Base-by-base conservation (phyloP, 2,113 vertebrate genomes). In the Cheilinus undulatus region DNA sequence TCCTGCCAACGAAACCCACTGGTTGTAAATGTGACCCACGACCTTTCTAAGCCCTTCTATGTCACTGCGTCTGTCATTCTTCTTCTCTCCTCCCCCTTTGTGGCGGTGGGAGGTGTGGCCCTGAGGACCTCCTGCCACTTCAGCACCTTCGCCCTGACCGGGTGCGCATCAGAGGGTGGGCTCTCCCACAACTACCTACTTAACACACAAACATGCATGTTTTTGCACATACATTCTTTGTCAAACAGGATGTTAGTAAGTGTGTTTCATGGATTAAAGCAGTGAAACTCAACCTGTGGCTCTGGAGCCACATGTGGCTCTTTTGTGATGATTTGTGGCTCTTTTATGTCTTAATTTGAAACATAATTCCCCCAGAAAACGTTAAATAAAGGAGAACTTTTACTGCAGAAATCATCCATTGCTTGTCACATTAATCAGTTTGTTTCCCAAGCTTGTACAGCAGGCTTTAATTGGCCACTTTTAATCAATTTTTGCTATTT, bases 1-100 rank as follows among this genome's bases (percentile, higher is more conserved):
- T 97, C 95, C 0, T 99, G 98, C 72, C 92, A 94, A 48, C 92
- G 87, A 57, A 99, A 96, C 77, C 98, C 97, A 0, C 83, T 97
- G 53, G 53, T 96, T 82, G 87, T 98, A 60, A 95, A 95, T 0
- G 86, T 95, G 83, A 95, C 92, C 61, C 91, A 83, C 0, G 89
- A 93, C 81, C 87, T 88, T 7, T 89, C 93, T 17, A 51, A 81
- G 4, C 88, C 90, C 0, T 83, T 92, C 70, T 89, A 85, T 75
- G 80, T 40, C 48, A 93, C 90, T 0, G 62, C 90, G 22, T 94
- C 96, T 0, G 85, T 95, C 46, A 84, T 96, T 75, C 89, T 99
- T 66, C 94, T 95, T 80, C 94, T 98, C 84, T 97, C 97, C 28
- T 96, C 96, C 23, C 80, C 93, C 0, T 54, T 84, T 0, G 94